Evolutionary conservation across 2,797 vertebrate species (phyloP), one percentile per base, ranked within the genome.

Genomic region (Mus minutoides): DNA sequence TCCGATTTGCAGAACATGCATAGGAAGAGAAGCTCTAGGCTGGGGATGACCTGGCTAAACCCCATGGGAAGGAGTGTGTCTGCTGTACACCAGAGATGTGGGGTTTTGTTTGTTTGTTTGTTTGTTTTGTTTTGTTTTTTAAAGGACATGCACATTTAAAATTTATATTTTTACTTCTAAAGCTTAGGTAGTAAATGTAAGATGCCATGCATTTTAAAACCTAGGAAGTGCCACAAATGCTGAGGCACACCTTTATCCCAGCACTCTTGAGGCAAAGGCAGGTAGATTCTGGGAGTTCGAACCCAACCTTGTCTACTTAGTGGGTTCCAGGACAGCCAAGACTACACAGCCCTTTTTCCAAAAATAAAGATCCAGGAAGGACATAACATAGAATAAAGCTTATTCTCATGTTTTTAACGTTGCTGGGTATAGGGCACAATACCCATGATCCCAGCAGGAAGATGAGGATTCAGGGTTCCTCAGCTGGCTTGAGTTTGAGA

Each of bases 121-220:
- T n/a, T 22, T 78, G 73, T 92, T 96, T 12, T 21, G 17, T 43
- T 46, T 31, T 60, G 34, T 37, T 82, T 54, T 82, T 97, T 95
- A 87, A 62, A 94, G 69, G 88, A 69, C 49, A 4, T 84, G 62
- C 67, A 0, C 98, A 76, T 98, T 98, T 97, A 67, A 62, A 96
- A 98, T 40, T 13, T 40, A 52, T 78, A 87, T 96, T 94, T 69
- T 92, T 34, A 95, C 52, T 93, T 93, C 52, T 76, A 46, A 84
- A 87, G 71, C 26, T 93, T 71, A 84, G 5, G 5, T 60, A 85
- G 84, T 26, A 73, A 94, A 79, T 26, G 8, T 0, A 13, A 67
- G 71, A n/a, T 1, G 0, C 1, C 87, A 46, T 34, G 31, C 43
- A 73, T 95, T 97, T 96, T 96, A 94, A 92, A 94, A 75, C 37